Evolutionary conservation across 2,888 invertebrate species (phyloP).

Genomic region (Eurois occulta): DNA sequence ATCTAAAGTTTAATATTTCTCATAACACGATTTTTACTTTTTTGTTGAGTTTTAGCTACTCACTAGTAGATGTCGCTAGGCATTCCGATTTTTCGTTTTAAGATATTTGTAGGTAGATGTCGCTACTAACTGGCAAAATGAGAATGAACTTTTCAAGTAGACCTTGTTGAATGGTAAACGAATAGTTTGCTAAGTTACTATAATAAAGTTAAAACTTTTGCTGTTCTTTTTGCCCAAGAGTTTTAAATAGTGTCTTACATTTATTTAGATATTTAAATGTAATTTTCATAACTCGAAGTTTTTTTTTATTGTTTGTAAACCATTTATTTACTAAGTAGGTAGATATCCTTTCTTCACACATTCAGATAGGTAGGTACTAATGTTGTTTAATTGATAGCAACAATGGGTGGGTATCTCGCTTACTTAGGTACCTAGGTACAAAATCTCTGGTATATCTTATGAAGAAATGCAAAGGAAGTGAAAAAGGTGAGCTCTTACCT

Average conservation of each 20-base stretch:
- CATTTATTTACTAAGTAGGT: neutral
- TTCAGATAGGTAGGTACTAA: neutral
- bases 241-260: neutral
- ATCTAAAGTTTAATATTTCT: neutral
- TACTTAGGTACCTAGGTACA: neutral
- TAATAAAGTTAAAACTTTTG: neutral
- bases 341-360: neutral
- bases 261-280: neutral
- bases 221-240: neutral
- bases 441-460: neutral
- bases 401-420: neutral
- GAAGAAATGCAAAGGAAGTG: neutral
- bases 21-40: neutral
- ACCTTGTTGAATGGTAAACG: neutral
- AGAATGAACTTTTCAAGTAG: neutral
- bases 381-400: neutral
- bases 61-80: slow-evolving; percentile 73
- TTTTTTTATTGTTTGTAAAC: neutral
- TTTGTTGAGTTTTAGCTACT: slow-evolving; percentile 54
- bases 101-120: slow-evolving; percentile 40
- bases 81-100: neutral
- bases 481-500: neutral
- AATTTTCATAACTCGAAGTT: neutral
- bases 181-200: neutral
- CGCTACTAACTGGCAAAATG: slow-evolving; percentile 11